Base-by-base conservation (phyloP, 2,888 invertebrate species). In the Hyalella azteca region DNA sequence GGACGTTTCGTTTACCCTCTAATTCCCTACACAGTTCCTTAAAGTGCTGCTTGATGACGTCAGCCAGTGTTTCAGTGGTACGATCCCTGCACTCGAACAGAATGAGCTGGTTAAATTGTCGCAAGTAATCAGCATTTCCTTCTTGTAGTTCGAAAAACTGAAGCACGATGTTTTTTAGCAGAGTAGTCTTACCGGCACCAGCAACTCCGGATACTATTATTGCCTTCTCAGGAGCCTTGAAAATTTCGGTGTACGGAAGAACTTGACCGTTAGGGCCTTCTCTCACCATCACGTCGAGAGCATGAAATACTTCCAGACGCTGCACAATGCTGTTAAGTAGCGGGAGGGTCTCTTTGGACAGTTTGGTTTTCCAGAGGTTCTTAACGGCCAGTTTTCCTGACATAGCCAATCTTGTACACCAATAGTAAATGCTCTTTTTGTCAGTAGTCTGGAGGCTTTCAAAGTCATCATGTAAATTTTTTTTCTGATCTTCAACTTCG, bases 161-260 rank as follows among this genome's bases (percentile, higher is more conserved):
- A 13, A 66, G 66, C 7, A 79, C 60, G n/a, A 78, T 40, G 11
- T 78, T 26, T 49, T 79, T 79, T 11, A 78, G 22, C 32, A 81
- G 54, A 26, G 81, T 81, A 7, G 79, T 79, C 19, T 81, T 81
- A 19, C 81, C 81, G 9, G 73, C 40, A 7, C 81, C 81, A 22
- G 79, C 78, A 45, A 32, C 29, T 13, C 81, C 81, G 22, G 78
- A 78, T 3, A 81, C 49, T 29, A 81, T 29, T 22, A 79, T 36
- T 11, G 79, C 32, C 36, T 66, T 32, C 19, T 66, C 66, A 36
- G 11, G 5, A 5, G 9, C 9, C 13, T 66, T 39, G 19, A 66
- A 66, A 2, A 66, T 36, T n/a, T 32, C 66, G 11, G 19, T 39
- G 66, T 66, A 66, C 36, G 66, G 26, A 15, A 66, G 29, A 0